phyloP scores from a whole-genome alignment of 2,888 invertebrate genomes.

The Clusia tigrina region DNA sequence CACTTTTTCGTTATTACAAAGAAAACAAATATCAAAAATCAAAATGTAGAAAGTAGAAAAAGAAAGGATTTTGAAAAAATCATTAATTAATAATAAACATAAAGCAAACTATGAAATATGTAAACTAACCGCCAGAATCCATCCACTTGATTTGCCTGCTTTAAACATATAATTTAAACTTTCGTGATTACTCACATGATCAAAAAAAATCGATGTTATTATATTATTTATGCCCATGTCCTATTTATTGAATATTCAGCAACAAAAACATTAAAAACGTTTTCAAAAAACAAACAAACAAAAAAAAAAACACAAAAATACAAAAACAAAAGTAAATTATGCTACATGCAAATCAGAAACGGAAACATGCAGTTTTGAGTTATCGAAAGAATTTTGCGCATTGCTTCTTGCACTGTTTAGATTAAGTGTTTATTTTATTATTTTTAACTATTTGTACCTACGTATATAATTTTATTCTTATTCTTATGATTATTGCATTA shows the following conservation, averaged over 20 bases:
- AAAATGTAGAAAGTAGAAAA: constrained; percentile 21
- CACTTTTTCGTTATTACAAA: constrained; percentile 25
- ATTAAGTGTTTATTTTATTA: too few relatives aligned
- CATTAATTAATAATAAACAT: constrained; percentile 25
- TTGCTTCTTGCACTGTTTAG: neutral
- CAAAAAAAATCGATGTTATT: too few relatives aligned
- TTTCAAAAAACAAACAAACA: constrained; percentile 18
- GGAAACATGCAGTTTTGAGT: constrained; percentile 28
- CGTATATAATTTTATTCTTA: constrained; percentile 43
- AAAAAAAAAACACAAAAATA: constrained; percentile 18
- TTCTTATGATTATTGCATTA: constrained; percentile 1
- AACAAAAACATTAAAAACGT: too few relatives aligned
- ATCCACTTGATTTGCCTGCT: constrained; percentile 47
- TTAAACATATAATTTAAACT: constrained; percentile 41
- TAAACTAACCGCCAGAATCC: constrained; percentile 44
- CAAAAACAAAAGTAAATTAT: constrained; percentile 6
- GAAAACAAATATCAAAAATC: constrained; percentile 30
- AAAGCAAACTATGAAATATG: constrained; percentile 18
- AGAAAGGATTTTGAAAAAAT: constrained; percentile 19
- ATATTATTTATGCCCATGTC: constrained; percentile 38
- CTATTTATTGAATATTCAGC: constrained; percentile 37
- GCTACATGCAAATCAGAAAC: too few relatives aligned
- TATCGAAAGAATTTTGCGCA: constrained; percentile 23
- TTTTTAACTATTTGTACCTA: constrained; percentile 57
- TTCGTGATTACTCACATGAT: too few relatives aligned